phyloP scores from a whole-genome alignment of 2,113 vertebrate genomes.

The Chionomys nivalis region DNA sequence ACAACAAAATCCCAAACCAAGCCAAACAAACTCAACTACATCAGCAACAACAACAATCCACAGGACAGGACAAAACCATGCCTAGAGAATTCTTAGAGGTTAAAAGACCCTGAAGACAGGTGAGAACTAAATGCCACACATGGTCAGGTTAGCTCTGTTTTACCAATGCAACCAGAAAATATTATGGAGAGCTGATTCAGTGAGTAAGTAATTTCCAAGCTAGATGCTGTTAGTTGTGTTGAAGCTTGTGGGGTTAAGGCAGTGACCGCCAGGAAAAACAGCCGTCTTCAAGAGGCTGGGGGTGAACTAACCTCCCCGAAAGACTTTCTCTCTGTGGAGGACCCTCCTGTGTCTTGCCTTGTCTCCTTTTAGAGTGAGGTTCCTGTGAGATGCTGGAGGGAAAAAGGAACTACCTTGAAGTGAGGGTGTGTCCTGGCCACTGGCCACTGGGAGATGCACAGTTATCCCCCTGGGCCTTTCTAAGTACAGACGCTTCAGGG shows the following conservation, averaged over 20 bases:
- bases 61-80: not conserved
- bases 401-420: constrained; percentile 64
- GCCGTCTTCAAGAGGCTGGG: not conserved
- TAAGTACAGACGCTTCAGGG: constrained; percentile 51
- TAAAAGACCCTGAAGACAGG: not conserved
- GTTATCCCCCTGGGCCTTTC: constrained; percentile 46
- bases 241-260: not conserved
- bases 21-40: not conserved
- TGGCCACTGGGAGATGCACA: constrained; percentile 70
- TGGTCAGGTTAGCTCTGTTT: not conserved
- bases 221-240: not conserved
- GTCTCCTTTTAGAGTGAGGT: constrained; percentile 33
- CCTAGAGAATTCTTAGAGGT: not conserved
- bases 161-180: not conserved
- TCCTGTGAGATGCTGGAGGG: constrained; percentile 12
- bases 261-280: not conserved
- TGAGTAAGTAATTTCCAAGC: not conserved
- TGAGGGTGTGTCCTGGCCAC: constrained; percentile 9
- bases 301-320: constrained; percentile 34
- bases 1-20: not conserved
- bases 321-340: not conserved
- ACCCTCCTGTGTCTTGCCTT: constrained; percentile 23
- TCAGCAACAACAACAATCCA: not conserved
- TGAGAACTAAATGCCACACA: not conserved
- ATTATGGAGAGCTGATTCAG: not conserved